Evolutionary conservation across 2,888 invertebrate genomes (phyloP).

Genomic region (Gibbula magus): DNA sequence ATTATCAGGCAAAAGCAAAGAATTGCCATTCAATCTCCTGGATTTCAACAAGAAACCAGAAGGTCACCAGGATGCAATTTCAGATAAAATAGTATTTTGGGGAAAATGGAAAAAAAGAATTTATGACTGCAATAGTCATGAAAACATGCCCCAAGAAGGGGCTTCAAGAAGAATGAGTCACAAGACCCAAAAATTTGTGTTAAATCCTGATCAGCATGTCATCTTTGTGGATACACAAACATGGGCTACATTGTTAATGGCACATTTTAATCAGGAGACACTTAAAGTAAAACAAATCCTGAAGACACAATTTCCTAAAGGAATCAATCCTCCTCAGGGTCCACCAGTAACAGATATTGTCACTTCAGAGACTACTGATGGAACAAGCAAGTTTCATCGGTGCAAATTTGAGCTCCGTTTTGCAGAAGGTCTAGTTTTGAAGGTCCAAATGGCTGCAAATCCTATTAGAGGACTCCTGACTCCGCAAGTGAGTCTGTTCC

Average conservation of each 20-base stretch:
- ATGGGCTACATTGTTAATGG: constrained; percentile 18
- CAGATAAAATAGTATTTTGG: constrained; percentile 33
- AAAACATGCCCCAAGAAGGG: background rate
- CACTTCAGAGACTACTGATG: background rate
- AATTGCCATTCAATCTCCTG: constrained; percentile 44
- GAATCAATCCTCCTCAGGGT: background rate
- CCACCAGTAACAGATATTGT: background rate
- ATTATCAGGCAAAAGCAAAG: constrained; percentile 36
- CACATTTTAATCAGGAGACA: background rate
- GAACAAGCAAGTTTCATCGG: background rate
- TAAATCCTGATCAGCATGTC: constrained; percentile 5
- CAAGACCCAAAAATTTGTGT: background rate
- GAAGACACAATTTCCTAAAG: background rate
- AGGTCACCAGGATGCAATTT: constrained; percentile 30
- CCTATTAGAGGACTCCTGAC: constrained; percentile 37
- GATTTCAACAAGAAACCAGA: constrained; percentile 46
- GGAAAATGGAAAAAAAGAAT: constrained; percentile 48
- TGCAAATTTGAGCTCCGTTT: constrained; percentile 38
- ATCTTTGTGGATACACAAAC: background rate
- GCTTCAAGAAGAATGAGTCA: background rate
- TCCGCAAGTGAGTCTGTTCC: constrained; percentile 35
- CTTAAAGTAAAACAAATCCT: background rate
- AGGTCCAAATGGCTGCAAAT: constrained; percentile 42
- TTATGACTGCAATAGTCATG: constrained; percentile 29
- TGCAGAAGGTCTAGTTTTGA: constrained; percentile 34